phyloP scores from a whole-genome alignment of 2,797 vertebrate species.

The Sternarchorhynchus goeldii region DNA sequence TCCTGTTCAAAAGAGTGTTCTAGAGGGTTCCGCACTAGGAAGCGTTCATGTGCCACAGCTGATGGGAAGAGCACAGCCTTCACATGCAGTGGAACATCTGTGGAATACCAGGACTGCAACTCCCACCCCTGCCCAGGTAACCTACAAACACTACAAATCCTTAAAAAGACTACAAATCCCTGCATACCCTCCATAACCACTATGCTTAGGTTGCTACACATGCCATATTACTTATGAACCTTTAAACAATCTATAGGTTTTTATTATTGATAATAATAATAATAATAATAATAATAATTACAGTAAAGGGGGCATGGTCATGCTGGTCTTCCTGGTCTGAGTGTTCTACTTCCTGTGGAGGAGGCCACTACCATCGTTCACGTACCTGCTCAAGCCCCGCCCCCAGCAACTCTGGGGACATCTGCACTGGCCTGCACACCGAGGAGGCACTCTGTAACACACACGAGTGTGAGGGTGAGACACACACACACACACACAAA shows the following conservation, averaged over 20 bases:
- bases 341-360: constrained; percentile 88
- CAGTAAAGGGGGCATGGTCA: constrained; percentile 93
- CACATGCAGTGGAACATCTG: constrained; percentile 83
- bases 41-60: constrained; percentile 81
- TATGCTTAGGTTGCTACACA: background rate
- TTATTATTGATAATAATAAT: no score
- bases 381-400: constrained; percentile 87
- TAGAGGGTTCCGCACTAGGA: constrained; percentile 86
- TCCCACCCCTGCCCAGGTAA: constrained; percentile 80
- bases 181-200: constrained; percentile 1
- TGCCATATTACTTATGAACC: no score
- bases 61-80: constrained; percentile 82
- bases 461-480: constrained; percentile 84
- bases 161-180: constrained; percentile 4
- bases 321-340: constrained; percentile 96
- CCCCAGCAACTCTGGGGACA: constrained; percentile 86
- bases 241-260: no score
- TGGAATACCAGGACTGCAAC: constrained; percentile 96
- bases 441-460: constrained; percentile 94
- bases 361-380: constrained; percentile 90
- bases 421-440: constrained; percentile 92
- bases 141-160: background rate
- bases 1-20: constrained; percentile 90
- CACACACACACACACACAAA: constrained; percentile 5
- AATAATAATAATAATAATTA: background rate